A percentile compares a stretch with the other conserved stretches of the same genome.
Conservation (phyloP, 2,888 invertebrate genomes). For the Pammene aurita region DNA sequence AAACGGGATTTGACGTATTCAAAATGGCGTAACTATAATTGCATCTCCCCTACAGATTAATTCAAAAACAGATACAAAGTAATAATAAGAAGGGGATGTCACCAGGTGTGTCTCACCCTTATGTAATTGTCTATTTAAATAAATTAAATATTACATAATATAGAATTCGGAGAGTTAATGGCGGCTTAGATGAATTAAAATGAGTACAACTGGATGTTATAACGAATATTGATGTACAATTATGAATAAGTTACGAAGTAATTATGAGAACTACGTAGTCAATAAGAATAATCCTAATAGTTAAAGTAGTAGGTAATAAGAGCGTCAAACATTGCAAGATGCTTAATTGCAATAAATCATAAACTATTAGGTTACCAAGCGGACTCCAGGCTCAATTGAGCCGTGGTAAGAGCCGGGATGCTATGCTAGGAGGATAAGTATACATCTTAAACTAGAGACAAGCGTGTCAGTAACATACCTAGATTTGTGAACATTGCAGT, state of each 20-base stretch:
- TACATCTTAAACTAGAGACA: no score
- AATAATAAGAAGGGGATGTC: constrained; percentile 75
- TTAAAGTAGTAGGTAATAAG: no score
- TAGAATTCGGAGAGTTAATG: constrained; percentile 18
- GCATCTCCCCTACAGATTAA: constrained; percentile 72
- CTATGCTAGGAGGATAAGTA: no score
- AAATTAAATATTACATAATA: constrained; percentile 31
- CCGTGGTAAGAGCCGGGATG: no score
- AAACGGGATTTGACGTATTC: constrained; percentile 71
- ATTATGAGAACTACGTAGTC: no score
- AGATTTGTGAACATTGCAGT: no score
- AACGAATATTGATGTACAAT: not conserved
- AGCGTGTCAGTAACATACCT: no score
- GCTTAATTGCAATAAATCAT: no score
- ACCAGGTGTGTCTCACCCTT: constrained; percentile 79
- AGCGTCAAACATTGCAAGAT: no score
- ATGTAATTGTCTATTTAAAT: constrained; percentile 55
- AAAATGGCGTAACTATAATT: constrained; percentile 79
- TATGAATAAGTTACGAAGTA: not conserved
- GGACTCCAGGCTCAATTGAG: no score
- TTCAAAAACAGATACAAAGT: constrained; percentile 83
- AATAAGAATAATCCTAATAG: no score
- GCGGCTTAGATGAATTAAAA: not conserved
- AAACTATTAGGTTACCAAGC: no score
- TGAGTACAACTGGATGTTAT: not conserved